A percentile compares a stretch with the other conserved stretches of the same genome.
phyloP scores from a whole-genome alignment of 2,113 vertebrate genomes.

The Aegotheles bennettii region DNA sequence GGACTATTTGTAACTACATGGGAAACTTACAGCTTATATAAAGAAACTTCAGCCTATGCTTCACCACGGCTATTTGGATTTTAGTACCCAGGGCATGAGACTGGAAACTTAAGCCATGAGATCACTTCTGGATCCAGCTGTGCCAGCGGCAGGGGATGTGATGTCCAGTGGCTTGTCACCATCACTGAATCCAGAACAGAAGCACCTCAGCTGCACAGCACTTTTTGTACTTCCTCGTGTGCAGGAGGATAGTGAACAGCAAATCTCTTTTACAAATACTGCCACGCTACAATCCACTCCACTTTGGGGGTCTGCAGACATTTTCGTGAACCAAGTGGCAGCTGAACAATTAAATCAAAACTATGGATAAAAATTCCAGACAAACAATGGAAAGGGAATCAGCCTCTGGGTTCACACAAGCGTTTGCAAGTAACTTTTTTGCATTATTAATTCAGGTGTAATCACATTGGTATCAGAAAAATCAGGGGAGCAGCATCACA shows the following conservation, averaged over 20 bases:
- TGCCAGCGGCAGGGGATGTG: background rate
- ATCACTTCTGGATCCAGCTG: background rate
- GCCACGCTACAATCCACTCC: fast-evolving
- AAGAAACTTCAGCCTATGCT: background rate
- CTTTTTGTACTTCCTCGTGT: background rate
- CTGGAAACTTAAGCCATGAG: background rate
- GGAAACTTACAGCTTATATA: background rate
- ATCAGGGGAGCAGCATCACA: background rate
- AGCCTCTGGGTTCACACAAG: fast-evolving
- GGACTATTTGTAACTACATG: background rate
- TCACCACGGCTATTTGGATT: background rate
- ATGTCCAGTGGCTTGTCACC: background rate
- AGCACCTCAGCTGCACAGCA: background rate
- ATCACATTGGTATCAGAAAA: background rate
- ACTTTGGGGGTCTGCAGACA: background rate
- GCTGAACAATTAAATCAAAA: background rate
- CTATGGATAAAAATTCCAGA: background rate
- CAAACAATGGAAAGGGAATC: background rate
- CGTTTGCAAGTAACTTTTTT: background rate
- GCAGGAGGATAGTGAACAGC: background rate
- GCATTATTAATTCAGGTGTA: background rate
- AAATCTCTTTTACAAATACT: background rate
- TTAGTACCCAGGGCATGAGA: background rate
- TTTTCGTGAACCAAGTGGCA: background rate
- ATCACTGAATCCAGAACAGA: background rate